Evolutionary conservation across 1,140 invertebrate genomes (phyloP), one percentile per base, ranked within the genome.

Genomic region (Lerema accius): DNA sequence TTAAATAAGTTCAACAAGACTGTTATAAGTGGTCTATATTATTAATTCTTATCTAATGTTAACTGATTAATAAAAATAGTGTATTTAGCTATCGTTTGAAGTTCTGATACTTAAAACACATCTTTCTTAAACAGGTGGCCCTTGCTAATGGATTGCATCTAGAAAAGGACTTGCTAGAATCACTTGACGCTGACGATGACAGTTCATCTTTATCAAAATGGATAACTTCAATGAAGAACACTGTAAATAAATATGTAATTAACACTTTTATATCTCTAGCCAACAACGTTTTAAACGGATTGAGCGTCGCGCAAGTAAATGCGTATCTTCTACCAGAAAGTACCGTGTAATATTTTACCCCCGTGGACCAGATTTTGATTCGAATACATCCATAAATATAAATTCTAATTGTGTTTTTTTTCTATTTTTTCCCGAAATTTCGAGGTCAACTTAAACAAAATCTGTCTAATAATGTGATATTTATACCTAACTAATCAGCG

Each of bases 361-460:
- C n/a, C n/a, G n/a, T n/a, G n/a, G 19, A 23, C 5, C 11, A 15
- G 15, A 49, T n/a, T 49, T 10, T 49, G 10, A 26, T 19, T 37
- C 11, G 28, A 53, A 53, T 39, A n/a, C n/a, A n/a, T n/a, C n/a
- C n/a, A 53, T 14, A 9, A 53, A 16, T 49, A 26, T 5, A 49
- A 11, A 51, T 43, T 15, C 28, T 10, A 39, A 35, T 40, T 53
- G 19, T 23, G 19, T 48, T 0, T 49, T 56, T 14, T 49, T 26
- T 50, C 59, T 26, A 43, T 15, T 46, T n/a, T n/a, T n/a, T n/a
- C n/a, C n/a, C n/a, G n/a, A n/a, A n/a, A n/a, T n/a, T n/a, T n/a
- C n/a, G n/a, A n/a, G n/a, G n/a, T n/a, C n/a, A n/a, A n/a, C n/a
- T n/a, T n/a, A n/a, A n/a, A n/a, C n/a, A n/a, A n/a, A n/a, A n/a